phyloP scores from a whole-genome alignment of 2,113 vertebrate genomes.

The Corvus moneduloides region DNA sequence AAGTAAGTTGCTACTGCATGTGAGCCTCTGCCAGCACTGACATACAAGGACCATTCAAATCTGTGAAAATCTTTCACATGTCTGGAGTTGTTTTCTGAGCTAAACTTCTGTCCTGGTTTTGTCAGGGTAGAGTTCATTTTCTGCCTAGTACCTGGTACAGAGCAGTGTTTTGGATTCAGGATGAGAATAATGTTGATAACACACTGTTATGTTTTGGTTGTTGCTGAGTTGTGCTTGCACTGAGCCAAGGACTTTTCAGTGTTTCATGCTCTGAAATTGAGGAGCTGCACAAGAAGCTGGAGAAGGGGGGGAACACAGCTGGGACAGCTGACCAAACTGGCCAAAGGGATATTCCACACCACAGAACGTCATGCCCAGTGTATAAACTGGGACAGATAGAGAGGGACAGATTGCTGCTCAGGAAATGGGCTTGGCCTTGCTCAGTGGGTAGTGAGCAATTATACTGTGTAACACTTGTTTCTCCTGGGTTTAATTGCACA shows the following conservation, averaged over 20 bases:
- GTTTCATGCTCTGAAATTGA: neutral
- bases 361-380: neutral
- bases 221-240: neutral
- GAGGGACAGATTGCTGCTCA: neutral
- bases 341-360: neutral
- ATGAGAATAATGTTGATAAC: neutral
- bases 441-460: neutral
- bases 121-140: neutral
- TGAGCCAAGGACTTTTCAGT: neutral
- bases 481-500: neutral
- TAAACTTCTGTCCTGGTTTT: neutral
- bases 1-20: neutral
- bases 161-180: neutral
- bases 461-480: neutral
- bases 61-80: neutral
- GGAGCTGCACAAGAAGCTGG: neutral
- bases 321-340: neutral
- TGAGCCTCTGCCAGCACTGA: neutral
- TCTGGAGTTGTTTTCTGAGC: neutral
- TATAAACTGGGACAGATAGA: neutral
- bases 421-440: fast-evolving
- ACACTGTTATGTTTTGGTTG: neutral
- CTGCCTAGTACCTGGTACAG: neutral
- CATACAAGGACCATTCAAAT: neutral
- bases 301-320: no score